Base-by-base conservation (phyloP, 2,888 invertebrate genomes). In the Ophraella communa region DNA sequence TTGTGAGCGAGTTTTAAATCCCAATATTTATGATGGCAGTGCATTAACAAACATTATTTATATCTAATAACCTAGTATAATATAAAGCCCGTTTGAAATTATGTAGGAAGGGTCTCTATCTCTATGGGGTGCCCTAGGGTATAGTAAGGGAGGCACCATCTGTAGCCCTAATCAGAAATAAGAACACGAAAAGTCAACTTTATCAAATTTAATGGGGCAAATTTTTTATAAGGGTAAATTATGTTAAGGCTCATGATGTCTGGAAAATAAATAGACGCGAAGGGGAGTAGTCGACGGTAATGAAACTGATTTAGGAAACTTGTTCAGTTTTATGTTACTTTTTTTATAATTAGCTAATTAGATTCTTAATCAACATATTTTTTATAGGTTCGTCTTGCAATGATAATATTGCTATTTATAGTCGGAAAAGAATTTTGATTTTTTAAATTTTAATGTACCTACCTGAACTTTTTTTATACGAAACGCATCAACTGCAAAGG, bases 21-120 rank as follows among this genome's bases (percentile, higher is more conserved):
- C 21, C 11, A 55, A 57, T 65, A 61, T 65, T 65, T 65, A 61
- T 61, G 49, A 57, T 39, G 35, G 52, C 61, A 61, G n/a, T n/a
- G 61, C 65, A 57, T 56, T 39, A 65, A 65, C 65, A 65, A 65
- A 65, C 65, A 58, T 58, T 52, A 60, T 60, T 60, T 60, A 60
- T 60, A 60, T 60, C 52, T 60, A 44, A 59, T 52, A 53, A 52
- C 21, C 44, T 39, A 33, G 42, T 39, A 30, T 53, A 52, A 44
- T 52, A 60, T 60, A 21, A 60, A 60, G 24, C 24, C 27, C 24
- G 27, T 60, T 60, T 52, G 30, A 60, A 60, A 60, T 60, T 42
- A 60, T 21, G 52, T 14, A 35, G 51, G 42, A 44, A 44, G 60
- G 60, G 60, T 52, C 52, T 51, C 23, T 27, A 27, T 27, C 60